phyloP scores from a whole-genome alignment of 2,888 invertebrate genomes.

The Sturmia bella region DNA sequence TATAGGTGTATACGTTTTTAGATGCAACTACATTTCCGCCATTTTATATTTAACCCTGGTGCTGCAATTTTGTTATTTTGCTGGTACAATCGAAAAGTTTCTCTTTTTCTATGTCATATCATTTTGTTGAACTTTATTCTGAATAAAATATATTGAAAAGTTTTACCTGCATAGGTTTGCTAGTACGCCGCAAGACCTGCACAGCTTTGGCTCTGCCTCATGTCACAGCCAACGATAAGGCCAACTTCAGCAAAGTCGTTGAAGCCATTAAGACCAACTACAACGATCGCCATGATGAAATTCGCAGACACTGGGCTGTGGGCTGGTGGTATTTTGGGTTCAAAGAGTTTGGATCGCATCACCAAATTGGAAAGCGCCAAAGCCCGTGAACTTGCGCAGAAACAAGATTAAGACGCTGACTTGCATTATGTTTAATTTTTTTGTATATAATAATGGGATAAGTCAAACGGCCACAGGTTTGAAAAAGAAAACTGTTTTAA shows the following conservation, averaged over 20 bases:
- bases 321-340: slow-evolving; percentile 98
- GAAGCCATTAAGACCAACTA: slow-evolving; percentile 99
- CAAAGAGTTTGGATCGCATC: slow-evolving; percentile 97
- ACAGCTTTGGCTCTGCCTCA: slow-evolving; percentile 92
- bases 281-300: slow-evolving; percentile 99
- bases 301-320: slow-evolving; percentile 98
- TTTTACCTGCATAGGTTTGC: too few species aligned
- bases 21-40: slow-evolving; percentile 46
- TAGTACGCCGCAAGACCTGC: slow-evolving; percentile 98
- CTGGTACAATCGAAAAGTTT: background rate
- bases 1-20: background rate
- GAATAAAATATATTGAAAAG: too few species aligned
- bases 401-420: slow-evolving; percentile 87
- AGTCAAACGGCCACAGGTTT: slow-evolving; percentile 47
- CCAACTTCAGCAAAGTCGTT: slow-evolving; percentile 93
- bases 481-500: slow-evolving; percentile 69
- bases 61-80: background rate
- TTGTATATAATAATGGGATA: slow-evolving; percentile 62
- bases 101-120: too few species aligned
- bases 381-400: slow-evolving; percentile 96
- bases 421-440: slow-evolving; percentile 51
- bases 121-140: too few species aligned
- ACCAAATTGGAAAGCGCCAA: slow-evolving; percentile 98
- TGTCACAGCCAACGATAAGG: slow-evolving; percentile 94
- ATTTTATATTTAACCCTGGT: slow-evolving; percentile 60